Conservation (phyloP, 2,888 invertebrate species). For the Leptopterna dolabrata region DNA sequence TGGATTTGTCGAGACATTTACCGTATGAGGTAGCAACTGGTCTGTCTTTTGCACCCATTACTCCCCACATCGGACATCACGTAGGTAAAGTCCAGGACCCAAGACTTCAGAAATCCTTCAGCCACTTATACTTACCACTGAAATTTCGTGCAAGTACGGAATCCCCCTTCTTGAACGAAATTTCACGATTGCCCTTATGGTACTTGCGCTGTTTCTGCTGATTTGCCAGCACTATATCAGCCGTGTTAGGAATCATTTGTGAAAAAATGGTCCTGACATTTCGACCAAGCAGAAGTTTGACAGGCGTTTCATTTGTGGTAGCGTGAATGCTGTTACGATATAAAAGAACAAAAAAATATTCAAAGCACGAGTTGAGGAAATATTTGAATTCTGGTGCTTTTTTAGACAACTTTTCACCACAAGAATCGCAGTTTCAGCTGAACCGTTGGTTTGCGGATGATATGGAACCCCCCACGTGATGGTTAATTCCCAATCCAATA, state of each 20-base stretch:
- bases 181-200: neutral
- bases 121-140: neutral
- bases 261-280: too few species aligned
- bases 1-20: too few species aligned
- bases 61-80: neutral
- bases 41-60: neutral
- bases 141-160: neutral
- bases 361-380: neutral
- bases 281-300: constrained; percentile 15
- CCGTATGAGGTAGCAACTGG: neutral
- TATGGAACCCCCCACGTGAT: constrained; percentile 35
- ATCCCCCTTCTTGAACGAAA: neutral
- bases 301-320: neutral
- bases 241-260: neutral
- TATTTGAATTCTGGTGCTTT: neutral
- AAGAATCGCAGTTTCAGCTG: constrained; percentile 28
- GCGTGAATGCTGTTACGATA: neutral
- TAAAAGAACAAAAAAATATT: neutral
- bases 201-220: neutral
- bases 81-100: neutral
- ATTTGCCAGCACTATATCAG: neutral
- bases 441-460: constrained; percentile 45
- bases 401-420: constrained; percentile 22
- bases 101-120: neutral
- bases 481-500: constrained; percentile 26